These are phyloP conservation scores for Benthosema pterotum DNA, from an alignment of 2,797 vertebrate genomes.

Conservation along the genomic window DNA sequence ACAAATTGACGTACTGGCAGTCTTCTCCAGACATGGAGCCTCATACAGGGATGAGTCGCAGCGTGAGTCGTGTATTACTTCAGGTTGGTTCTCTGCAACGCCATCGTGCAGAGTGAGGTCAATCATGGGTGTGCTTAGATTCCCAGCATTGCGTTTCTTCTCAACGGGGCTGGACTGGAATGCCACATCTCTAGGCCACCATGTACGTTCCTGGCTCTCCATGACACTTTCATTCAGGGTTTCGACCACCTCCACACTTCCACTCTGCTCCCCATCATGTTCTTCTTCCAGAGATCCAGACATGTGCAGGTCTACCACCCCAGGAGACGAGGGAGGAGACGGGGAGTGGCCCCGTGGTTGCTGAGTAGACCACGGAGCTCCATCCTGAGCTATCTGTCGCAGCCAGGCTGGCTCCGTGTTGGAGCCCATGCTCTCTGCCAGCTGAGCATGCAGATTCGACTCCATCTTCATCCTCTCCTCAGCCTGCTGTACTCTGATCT, in stretches of 20 bases:
- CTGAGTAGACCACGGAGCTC: slow-evolving; percentile 7
- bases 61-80: slow-evolving; percentile 7
- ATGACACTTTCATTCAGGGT: too few species aligned
- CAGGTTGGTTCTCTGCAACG: not conserved
- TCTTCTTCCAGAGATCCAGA: slow-evolving; percentile 21
- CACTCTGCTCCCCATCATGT: too few species aligned
- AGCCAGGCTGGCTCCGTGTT: slow-evolving; percentile 78
- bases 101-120: slow-evolving; percentile 61
- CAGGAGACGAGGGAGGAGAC: slow-evolving; percentile 13
- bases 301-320: slow-evolving; percentile 54
- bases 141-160: slow-evolving; percentile 35
- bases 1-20: not conserved
- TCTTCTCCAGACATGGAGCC: too few species aligned
- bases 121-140: slow-evolving; percentile 62
- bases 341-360: slow-evolving; percentile 38
- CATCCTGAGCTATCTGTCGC: slow-evolving; percentile 28
- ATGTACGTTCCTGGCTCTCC: too few species aligned
- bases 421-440: slow-evolving; percentile 70
- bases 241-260: too few species aligned
- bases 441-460: slow-evolving; percentile 84
- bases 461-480: slow-evolving; percentile 89
- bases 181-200: too few species aligned
- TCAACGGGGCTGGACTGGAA: slow-evolving; percentile 12
- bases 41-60: not conserved
- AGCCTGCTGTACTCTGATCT: slow-evolving; percentile 89